phyloP scores from a whole-genome alignment of 2,113 vertebrate species.

The Aythya baeri region DNA sequence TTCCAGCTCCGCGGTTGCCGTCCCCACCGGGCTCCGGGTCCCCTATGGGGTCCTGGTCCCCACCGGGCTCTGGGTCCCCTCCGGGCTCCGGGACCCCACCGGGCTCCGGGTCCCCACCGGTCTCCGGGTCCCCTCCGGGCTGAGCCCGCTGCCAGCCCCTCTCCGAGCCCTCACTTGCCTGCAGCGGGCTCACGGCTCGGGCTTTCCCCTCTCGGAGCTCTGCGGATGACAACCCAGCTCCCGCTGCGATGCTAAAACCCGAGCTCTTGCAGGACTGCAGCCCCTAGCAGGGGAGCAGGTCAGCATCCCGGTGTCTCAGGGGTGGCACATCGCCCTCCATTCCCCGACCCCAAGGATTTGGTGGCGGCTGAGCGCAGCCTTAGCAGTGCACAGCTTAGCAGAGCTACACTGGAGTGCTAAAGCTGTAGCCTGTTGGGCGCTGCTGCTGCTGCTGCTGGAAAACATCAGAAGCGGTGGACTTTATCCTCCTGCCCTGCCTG shows the following conservation, averaged over 20 bases:
- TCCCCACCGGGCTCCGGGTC: neutral
- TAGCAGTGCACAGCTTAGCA: fast-evolving
- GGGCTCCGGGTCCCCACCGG: neutral
- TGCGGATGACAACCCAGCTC: fast-evolving
- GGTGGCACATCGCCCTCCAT: fast-evolving
- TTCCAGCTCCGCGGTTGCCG: fast-evolving
- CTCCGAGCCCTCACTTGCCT: too few species aligned
- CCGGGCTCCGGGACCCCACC: neutral
- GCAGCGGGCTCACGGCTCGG: neutral
- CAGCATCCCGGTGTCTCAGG: fast-evolving
- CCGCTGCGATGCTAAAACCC: fast-evolving
- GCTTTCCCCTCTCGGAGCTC: fast-evolving
- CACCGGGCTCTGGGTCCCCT: neutral
- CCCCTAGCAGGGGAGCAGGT: neutral
- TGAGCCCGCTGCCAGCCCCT: too few species aligned
- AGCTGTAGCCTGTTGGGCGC: fast-evolving
- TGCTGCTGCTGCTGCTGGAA: too few species aligned
- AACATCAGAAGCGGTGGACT: fast-evolving
- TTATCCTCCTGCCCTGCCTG: neutral
- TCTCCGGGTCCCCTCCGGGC: too few species aligned
- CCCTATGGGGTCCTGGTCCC: too few species aligned
- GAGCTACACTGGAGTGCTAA: fast-evolving
- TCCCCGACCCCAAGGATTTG: neutral
- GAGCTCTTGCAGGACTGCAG: fast-evolving
- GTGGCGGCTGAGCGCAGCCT: neutral